These are phyloP conservation scores for Delphinus delphis DNA, from an alignment of 2,113 vertebrate species.

Conservation along the genomic window DNA sequence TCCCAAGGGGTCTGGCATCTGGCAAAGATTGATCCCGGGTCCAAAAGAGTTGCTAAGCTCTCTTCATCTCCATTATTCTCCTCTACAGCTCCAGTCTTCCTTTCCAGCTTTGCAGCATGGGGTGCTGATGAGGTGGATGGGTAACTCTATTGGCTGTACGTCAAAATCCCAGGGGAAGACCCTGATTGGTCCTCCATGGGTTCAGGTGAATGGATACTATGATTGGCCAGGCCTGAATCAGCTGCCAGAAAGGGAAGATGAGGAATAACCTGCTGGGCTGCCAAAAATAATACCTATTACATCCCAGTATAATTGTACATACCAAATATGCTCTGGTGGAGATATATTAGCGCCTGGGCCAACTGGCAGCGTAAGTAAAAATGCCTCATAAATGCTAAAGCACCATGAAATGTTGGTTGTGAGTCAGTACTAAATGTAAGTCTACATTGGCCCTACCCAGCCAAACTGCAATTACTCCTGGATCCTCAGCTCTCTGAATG, in stretches of 20 bases:
- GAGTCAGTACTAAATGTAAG: constrained; percentile 56
- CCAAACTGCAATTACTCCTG: constrained; percentile 53
- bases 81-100: neutral
- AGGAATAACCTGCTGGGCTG: neutral
- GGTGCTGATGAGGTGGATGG: neutral
- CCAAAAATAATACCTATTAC: constrained; percentile 59
- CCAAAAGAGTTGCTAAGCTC: neutral
- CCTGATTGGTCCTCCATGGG: neutral
- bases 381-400: constrained; percentile 60
- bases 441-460: neutral
- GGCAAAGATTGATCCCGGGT: neutral
- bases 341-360: constrained; percentile 39
- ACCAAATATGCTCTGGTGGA: constrained; percentile 15
- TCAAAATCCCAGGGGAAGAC: neutral
- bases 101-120: neutral
- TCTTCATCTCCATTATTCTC: neutral
- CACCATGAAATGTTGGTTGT: constrained; percentile 59
- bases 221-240: neutral
- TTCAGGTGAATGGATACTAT: neutral
- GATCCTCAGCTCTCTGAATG: constrained; percentile 25
- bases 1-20: neutral
- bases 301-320: constrained; percentile 6
- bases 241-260: constrained; percentile 42
- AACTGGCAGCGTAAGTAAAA: constrained; percentile 42
- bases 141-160: neutral